Conservation (phyloP, 2,113 vertebrate genomes). For the Bufo gargarizans region DNA sequence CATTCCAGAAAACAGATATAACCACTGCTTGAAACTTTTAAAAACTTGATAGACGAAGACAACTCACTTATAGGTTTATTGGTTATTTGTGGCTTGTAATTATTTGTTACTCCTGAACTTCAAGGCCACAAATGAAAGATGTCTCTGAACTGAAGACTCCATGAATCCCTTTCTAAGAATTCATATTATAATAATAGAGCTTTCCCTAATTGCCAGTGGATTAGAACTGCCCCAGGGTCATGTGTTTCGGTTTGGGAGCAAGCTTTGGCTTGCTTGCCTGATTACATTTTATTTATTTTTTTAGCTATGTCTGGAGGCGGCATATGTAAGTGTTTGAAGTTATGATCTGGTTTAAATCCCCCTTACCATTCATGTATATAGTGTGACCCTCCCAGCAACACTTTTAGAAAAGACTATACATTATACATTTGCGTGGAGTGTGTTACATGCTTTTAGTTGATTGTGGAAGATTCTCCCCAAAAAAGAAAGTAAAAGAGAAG, state of each 20-base stretch:
- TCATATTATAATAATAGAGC: slow-evolving; percentile 18
- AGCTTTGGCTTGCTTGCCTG: slow-evolving; percentile 26
- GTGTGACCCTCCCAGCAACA: neutral
- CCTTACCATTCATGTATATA: slow-evolving; percentile 10
- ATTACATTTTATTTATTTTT: slow-evolving; percentile 32
- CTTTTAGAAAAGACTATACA: neutral
- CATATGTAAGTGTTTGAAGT: slow-evolving; percentile 39
- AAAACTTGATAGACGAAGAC: neutral
- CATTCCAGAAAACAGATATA: neutral
- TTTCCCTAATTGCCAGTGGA: slow-evolving; percentile 44
- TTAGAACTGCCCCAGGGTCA: slow-evolving; percentile 43
- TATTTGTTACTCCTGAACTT: slow-evolving; percentile 29
- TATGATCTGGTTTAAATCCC: slow-evolving; percentile 46
- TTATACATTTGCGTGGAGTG: neutral
- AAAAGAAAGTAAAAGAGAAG: neutral
- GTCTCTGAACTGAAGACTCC: neutral
- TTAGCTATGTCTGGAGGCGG: slow-evolving; percentile 6
- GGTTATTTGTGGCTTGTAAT: neutral
- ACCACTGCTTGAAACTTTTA: neutral
- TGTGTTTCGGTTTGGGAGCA: slow-evolving; percentile 48
- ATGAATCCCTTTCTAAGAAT: slow-evolving; percentile 48
- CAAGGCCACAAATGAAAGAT: slow-evolving; percentile 20
- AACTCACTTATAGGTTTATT: neutral
- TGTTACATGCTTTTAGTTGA: neutral
- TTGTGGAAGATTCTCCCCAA: neutral